Conservation (phyloP, 2,888 invertebrate species). For the Scaeva pyrastri region DNA sequence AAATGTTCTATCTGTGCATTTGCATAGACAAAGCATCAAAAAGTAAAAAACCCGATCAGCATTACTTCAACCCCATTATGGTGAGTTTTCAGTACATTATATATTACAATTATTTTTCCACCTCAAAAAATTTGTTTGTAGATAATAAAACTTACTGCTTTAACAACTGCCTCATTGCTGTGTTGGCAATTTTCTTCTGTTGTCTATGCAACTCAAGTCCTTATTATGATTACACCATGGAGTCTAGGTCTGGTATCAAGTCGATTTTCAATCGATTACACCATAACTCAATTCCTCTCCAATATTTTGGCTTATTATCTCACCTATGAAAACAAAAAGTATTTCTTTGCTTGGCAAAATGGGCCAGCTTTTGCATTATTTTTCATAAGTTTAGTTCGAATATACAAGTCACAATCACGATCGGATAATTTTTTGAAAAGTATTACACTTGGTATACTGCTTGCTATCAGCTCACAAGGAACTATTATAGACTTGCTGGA, state of each 20-base stretch:
- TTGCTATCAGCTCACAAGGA: conserved; percentile 80
- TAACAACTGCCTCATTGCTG: conserved; percentile 83
- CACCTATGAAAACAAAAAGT: conserved; percentile 81
- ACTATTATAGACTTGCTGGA: conserved; percentile 80
- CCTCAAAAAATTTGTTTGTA: conserved; percentile 69
- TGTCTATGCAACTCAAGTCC: conserved; percentile 90
- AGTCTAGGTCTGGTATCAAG: conserved; percentile 85
- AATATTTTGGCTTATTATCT: conserved; percentile 80
- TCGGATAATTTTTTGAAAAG: conserved; percentile 79
- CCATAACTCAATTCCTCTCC: conserved; percentile 81
- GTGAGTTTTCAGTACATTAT: conserved; percentile 58
- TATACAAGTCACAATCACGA: conserved; percentile 76
- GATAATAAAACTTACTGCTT: conserved; percentile 80
- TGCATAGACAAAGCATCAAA: conserved; percentile 84
- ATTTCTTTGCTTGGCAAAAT: conserved; percentile 82
- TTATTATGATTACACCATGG: conserved; percentile 89
- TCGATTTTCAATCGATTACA: conserved; percentile 81
- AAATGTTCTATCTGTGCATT: conserved; percentile 88
- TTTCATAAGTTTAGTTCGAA: conserved; percentile 78
- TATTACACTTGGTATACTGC: conserved; percentile 79
- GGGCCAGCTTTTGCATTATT: conserved; percentile 81
- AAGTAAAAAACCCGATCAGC: conserved; percentile 77
- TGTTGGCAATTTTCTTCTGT: conserved; percentile 94
- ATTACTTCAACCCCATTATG: conserved; percentile 77
- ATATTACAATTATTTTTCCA: neutral